phyloP scores from a whole-genome alignment of 2,797 vertebrate genomes.

The Mormyrops attenuatus region DNA sequence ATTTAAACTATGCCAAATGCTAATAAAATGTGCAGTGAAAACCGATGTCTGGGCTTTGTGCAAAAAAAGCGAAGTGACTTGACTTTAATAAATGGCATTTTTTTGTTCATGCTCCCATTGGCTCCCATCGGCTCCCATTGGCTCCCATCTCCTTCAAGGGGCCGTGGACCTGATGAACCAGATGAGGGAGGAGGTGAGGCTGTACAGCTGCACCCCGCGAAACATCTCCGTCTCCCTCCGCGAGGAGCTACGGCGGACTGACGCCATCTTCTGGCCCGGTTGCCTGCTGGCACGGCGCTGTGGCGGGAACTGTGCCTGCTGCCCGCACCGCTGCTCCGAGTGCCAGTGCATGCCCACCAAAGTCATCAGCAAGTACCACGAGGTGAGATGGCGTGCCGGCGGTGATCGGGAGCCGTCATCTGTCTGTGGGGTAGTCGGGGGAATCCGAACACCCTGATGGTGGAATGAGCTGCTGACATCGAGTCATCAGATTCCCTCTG shows the following conservation, averaged over 20 bases:
- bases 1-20: not conserved
- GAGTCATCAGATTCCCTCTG: not conserved
- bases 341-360: slow-evolving; percentile 86
- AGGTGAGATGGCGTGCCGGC: slow-evolving; percentile 58
- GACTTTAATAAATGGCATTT: not conserved
- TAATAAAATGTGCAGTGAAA: not conserved
- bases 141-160: slow-evolving; percentile 44
- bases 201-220: slow-evolving; percentile 94
- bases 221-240: slow-evolving; percentile 90
- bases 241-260: slow-evolving; percentile 89
- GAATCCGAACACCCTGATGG: not conserved
- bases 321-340: slow-evolving; percentile 79
- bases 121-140: too few relatives aligned
- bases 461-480: not conserved
- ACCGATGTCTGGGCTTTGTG: not conserved
- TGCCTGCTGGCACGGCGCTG: slow-evolving; percentile 95
- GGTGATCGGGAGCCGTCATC: not conserved
- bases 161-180: slow-evolving; percentile 87
- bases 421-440: not conserved
- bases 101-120: not conserved
- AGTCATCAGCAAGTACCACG: slow-evolving; percentile 88
- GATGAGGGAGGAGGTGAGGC: slow-evolving; percentile 81
- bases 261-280: slow-evolving; percentile 94
- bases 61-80: not conserved
- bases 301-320: slow-evolving; percentile 93